Conservation (phyloP, 2,113 vertebrate species). For the Coryphaenoides rupestris region DNA sequence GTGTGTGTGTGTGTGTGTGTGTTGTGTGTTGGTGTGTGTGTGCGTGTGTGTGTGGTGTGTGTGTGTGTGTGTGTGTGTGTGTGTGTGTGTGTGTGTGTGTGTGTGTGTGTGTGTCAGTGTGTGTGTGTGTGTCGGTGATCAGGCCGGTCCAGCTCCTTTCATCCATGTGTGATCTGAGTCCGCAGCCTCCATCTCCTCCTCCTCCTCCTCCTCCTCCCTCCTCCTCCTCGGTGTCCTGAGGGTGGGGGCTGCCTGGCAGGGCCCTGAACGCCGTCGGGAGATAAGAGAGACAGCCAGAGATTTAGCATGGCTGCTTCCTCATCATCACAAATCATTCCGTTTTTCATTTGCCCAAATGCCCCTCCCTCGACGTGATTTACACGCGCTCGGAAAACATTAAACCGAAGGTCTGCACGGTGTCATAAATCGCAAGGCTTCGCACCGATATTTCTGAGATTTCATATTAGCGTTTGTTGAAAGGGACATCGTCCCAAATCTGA, state of each 20-base stretch:
- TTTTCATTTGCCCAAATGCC: constrained; percentile 67
- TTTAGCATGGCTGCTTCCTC: constrained; percentile 57
- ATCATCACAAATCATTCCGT: constrained; percentile 61
- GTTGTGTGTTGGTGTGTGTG: no score
- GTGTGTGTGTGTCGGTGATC: constrained; percentile 22
- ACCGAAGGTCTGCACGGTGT: constrained; percentile 54
- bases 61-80: no score
- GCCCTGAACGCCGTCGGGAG: constrained; percentile 34
- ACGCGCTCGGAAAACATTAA: constrained; percentile 56
- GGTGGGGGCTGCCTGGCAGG: constrained; percentile 27
- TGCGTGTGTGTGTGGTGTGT: no score
- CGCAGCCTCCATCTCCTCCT: no score
- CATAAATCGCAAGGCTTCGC: constrained; percentile 50
- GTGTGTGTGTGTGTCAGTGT: no score
- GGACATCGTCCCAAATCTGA: constrained; percentile 46
- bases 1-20: no score
- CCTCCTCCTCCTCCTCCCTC: no score
- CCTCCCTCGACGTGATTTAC: constrained; percentile 58
- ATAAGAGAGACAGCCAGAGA: constrained; percentile 28
- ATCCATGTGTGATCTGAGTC: constrained; percentile 42
- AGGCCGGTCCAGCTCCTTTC: constrained; percentile 25
- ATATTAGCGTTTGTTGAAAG: constrained; percentile 30
- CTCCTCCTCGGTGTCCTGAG: constrained; percentile 15
- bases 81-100: no score
- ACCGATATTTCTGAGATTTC: constrained; percentile 13